Conservation (phyloP, 2,113 vertebrate genomes). For the Chloropsis hardwickii region DNA sequence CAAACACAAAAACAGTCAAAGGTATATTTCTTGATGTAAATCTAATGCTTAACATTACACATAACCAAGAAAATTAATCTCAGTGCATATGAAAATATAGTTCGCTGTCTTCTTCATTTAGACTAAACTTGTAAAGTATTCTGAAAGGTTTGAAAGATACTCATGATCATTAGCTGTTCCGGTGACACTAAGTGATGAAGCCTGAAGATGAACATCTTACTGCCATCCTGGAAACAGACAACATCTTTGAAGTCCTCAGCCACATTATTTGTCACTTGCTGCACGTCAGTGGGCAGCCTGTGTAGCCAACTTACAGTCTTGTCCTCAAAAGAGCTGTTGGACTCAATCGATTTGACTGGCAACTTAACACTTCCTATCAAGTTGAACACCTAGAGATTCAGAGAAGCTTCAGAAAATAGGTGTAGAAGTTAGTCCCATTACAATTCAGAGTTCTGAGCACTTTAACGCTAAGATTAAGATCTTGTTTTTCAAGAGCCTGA, state of each 20-base stretch:
- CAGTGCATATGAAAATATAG: background rate
- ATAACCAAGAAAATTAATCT: background rate
- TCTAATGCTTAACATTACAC: background rate
- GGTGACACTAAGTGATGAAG: fast-evolving
- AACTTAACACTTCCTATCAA: background rate
- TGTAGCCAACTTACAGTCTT: background rate
- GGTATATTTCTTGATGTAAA: background rate
- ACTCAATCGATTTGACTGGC: background rate
- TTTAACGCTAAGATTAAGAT: background rate
- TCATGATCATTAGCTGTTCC: background rate
- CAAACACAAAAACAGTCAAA: background rate
- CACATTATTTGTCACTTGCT: background rate
- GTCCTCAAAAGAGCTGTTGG: background rate
- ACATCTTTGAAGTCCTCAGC: background rate
- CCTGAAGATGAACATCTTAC: background rate
- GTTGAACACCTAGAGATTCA: background rate
- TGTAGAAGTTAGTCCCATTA: background rate
- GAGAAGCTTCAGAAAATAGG: background rate
- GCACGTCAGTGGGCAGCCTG: background rate
- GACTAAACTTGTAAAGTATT: background rate
- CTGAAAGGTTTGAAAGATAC: background rate
- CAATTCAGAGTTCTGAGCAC: background rate
- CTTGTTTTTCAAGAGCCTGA: background rate
- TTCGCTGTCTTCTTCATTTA: background rate
- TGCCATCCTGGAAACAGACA: background rate